Base-by-base conservation (phyloP, 2,113 vertebrate genomes). In the Muntiacus reevesi region DNA sequence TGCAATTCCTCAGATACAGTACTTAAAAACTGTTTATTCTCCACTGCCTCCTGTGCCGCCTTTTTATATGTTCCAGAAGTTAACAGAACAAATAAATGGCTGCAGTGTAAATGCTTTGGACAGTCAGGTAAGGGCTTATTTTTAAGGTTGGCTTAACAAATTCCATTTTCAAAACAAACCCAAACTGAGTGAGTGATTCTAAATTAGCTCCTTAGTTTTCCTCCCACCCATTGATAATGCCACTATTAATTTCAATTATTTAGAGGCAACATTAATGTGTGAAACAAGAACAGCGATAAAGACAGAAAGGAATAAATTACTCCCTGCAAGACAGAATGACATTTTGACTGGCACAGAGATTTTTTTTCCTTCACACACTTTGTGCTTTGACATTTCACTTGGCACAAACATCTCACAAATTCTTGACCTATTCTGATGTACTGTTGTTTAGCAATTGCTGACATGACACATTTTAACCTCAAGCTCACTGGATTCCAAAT, bases 381-480 rank as follows among this genome's bases (percentile, higher is more conserved):
- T 95, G 93, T 96, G 95, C 97, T 97, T 98, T 98, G 98, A 97
- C 98, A 98, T 98, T 98, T 98, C 96, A 96, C 89, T 98, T 97
- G 98, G 93, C 96, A 97, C 97, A 98, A 98, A 95, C 89, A 97
- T 96, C 97, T 98, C 96, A 97, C 97, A 97, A 95, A 98, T 97
- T 97, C 97, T 97, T 98, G 98, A 98, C 98, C 98, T 98, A 95
- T 97, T 98, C 95, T 96, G 97, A 95, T 94, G 76, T 93, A 54
- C 92, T 96, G 95, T 97, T 98, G 98, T 98, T 96, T 97, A 97
- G 96, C 95, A 87, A 81, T 95, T 97, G 96, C 97, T 96, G 96
- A 98, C 92, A 96, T 92, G 96, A 97, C 89, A 96, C 8, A 67
- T 95, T 98, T 96, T 98, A 98, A 98, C 97, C 98, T 98, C 96